phyloP scores from a whole-genome alignment of 2,113 vertebrate genomes.

The Catharus fuscescens region DNA sequence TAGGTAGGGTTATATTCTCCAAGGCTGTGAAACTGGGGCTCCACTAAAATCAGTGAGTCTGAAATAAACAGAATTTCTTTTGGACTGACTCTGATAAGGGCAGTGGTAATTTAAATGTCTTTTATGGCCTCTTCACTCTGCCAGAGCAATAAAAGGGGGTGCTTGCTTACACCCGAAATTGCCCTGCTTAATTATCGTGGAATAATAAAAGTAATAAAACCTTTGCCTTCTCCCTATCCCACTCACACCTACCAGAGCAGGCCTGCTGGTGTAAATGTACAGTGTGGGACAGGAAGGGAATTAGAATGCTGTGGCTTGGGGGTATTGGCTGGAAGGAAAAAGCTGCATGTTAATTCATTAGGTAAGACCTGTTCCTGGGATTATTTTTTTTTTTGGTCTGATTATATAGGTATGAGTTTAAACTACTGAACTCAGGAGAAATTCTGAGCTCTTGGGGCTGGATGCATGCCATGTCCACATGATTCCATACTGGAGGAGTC shows the following conservation, averaged over 20 bases:
- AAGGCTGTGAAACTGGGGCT: not conserved
- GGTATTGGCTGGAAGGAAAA: slow-evolving; percentile 12
- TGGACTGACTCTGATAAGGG: not conserved
- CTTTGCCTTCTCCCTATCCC: not conserved
- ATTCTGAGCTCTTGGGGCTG: not conserved
- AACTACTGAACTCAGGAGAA: slow-evolving; percentile 7
- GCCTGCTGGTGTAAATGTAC: not conserved
- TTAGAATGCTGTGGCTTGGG: not conserved
- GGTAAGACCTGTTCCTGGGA: not conserved
- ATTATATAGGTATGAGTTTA: slow-evolving; percentile 5
- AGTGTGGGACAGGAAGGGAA: slow-evolving; percentile 20
- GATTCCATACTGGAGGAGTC: not conserved
- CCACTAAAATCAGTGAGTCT: not conserved
- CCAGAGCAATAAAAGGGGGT: slow-evolving; percentile 45
- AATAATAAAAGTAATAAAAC: slow-evolving; percentile 24
- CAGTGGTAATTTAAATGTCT: slow-evolving; percentile 28
- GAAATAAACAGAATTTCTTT: slow-evolving; percentile 18
- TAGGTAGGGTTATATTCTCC: not conserved
- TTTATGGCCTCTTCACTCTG: slow-evolving; percentile 21
- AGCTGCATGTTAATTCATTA: slow-evolving; percentile 1
- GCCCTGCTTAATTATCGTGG: slow-evolving; percentile 27
- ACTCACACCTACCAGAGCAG: not conserved
- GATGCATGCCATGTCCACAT: not conserved
- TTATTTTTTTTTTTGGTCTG: not conserved
- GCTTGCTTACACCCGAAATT: slow-evolving; percentile 11